Evolutionary conservation across 2,797 vertebrate species (phyloP), one percentile per base, ranked within the genome.

Genomic region (Coranthus polyacanthus): DNA sequence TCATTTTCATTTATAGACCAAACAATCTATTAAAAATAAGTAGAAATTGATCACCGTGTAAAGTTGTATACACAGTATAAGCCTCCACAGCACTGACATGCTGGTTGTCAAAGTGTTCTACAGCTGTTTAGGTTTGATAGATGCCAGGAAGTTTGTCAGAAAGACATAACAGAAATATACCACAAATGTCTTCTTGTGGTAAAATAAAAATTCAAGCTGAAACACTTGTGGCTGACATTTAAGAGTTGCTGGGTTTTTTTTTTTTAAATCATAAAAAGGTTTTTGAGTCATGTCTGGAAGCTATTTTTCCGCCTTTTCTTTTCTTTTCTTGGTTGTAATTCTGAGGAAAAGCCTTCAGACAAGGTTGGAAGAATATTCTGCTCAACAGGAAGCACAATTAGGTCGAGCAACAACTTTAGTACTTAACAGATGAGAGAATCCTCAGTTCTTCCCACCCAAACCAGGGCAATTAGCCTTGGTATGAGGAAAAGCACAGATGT

Each of bases 371-470:
- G 54, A 37, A 55, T 55, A 42, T 37, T 67, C 47, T 52, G 16
- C 56, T 52, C 36, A 42, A 51, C 59, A 59, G 52, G 29, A 55
- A 50, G 38, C 13, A 39, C 10, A 65, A 15, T 21, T 82, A 79
- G 72, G 81, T 37, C 57, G 69, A 73, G n/a, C 68, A 68, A 24
- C 16, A 42, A 42, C 68, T 75, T 52, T 11, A 54, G 42, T 42
- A 47, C 16, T 69, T n/a, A 82, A 58, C 67, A 86, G 68, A 82
- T 82, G 68, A 50, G 58, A 17, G 61, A 75, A 72, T 63, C 54
- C 46, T 60, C 45, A 11, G 11, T 38, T 55, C 7, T 60, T 49
- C 71, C 57, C 46, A 16, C 56, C 20, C 36, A 60, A 52, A 70
- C 56, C 62, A 55, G 22, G 26, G 41, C 57, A 70, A 63, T 54